phyloP scores from a whole-genome alignment of 2,797 vertebrate genomes.

The Zalophus californianus region DNA sequence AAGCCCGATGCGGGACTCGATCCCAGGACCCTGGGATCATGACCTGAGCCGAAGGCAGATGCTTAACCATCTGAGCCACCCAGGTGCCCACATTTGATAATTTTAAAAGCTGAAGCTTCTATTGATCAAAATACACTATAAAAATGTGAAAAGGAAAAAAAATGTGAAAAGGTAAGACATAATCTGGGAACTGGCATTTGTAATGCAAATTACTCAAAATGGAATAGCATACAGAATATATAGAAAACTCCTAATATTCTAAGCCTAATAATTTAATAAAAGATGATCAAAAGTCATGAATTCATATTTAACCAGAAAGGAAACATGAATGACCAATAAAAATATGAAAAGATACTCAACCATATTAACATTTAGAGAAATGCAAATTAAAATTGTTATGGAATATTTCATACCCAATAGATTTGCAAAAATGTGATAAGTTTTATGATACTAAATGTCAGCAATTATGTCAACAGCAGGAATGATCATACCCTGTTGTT shows the following conservation, averaged over 20 bases:
- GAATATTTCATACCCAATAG: neutral
- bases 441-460: neutral
- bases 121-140: neutral
- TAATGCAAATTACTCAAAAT: neutral
- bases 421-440: neutral
- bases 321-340: neutral
- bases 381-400: neutral
- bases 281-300: neutral
- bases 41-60: too few relatives aligned
- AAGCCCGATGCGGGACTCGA: too few relatives aligned
- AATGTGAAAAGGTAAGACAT: neutral
- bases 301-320: neutral
- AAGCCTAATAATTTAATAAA: neutral
- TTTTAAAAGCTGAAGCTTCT: neutral
- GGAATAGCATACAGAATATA: neutral
- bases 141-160: neutral
- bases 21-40: too few relatives aligned
- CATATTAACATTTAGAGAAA: neutral
- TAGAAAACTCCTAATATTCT: neutral
- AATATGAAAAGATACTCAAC: neutral
- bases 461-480: neutral
- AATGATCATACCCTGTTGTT: neutral
- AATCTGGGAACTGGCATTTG: neutral
- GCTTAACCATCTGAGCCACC: too few relatives aligned
- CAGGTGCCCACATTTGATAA: neutral